phyloP scores from a whole-genome alignment of 2,888 invertebrate genomes.

The Anarsia innoxiella region DNA sequence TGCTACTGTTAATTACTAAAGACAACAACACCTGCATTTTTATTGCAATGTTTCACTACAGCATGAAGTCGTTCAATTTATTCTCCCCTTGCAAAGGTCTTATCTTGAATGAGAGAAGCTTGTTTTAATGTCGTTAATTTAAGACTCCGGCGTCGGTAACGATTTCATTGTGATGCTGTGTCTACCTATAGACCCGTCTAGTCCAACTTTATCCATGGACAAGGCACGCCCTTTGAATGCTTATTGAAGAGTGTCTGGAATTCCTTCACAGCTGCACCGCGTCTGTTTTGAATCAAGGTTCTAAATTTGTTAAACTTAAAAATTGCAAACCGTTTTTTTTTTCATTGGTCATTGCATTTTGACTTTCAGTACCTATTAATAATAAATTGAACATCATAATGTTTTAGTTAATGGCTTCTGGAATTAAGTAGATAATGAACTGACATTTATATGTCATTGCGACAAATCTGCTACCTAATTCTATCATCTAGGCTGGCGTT shows the following conservation, averaged over 20 bases:
- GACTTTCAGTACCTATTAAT: too few relatives aligned
- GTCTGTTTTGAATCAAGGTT: too few relatives aligned
- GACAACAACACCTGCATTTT: neutral
- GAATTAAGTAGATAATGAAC: too few relatives aligned
- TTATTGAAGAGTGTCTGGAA: neutral
- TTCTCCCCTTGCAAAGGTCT: constrained; percentile 55
- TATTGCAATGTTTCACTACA: constrained; percentile 26
- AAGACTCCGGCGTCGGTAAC: constrained; percentile 46
- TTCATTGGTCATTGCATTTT: too few relatives aligned
- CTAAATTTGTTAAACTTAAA: too few relatives aligned
- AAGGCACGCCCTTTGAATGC: constrained; percentile 4
- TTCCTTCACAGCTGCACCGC: neutral
- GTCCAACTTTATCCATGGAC: constrained; percentile 7
- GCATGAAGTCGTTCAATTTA: constrained; percentile 53
- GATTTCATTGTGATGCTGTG: constrained; percentile 51
- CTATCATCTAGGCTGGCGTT: too few relatives aligned
- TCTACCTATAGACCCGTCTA: constrained; percentile 10
- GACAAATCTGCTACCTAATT: too few relatives aligned
- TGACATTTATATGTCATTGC: too few relatives aligned
- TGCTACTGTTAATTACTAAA: neutral
- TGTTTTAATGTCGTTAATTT: constrained; percentile 67
- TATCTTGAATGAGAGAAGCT: constrained; percentile 64
- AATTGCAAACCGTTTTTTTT: too few relatives aligned
- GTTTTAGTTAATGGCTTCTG: too few relatives aligned
- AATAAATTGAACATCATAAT: too few relatives aligned